Evolutionary conservation across 2,113 vertebrate genomes (phyloP).

Genomic region (Vulpes ferrilata): DNA sequence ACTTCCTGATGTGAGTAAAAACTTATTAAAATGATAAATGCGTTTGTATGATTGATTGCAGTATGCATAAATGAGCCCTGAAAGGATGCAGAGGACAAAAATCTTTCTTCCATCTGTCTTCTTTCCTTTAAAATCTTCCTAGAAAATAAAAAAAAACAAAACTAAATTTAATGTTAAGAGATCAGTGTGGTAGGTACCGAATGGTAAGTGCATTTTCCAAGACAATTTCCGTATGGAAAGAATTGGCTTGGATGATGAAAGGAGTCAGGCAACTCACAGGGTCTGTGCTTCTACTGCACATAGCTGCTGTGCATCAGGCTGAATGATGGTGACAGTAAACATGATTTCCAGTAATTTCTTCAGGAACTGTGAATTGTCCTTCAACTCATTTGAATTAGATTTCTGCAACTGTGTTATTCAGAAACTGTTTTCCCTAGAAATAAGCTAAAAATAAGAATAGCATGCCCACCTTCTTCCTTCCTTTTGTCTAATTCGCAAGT

Average conservation of each 20-base stretch:
- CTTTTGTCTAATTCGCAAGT: background rate
- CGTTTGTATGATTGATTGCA: background rate
- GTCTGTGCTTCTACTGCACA: background rate
- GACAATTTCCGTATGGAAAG: background rate
- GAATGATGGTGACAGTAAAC: background rate
- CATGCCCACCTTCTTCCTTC: background rate
- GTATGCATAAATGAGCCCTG: background rate
- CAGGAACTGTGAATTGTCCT: background rate
- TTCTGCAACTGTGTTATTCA: background rate
- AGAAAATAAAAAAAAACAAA: background rate
- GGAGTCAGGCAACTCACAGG: background rate
- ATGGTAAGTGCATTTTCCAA: background rate
- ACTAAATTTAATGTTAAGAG: constrained; percentile 4
- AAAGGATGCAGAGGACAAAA: background rate
- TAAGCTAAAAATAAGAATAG: constrained; percentile 16
- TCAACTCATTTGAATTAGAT: background rate
- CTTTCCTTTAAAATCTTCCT: constrained; percentile 1
- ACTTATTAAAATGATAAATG: constrained; percentile 20
- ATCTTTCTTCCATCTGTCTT: background rate
- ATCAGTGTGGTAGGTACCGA: background rate
- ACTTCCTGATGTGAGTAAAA: background rate
- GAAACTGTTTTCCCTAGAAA: constrained; percentile 37
- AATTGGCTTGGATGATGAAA: background rate
- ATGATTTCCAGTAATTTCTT: background rate
- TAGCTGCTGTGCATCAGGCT: background rate